Percentiles rank a stretch among this genome's conserved stretches.
Conservation (phyloP, 2,797 vertebrate species). For the Chaetodon trifasciatus region DNA sequence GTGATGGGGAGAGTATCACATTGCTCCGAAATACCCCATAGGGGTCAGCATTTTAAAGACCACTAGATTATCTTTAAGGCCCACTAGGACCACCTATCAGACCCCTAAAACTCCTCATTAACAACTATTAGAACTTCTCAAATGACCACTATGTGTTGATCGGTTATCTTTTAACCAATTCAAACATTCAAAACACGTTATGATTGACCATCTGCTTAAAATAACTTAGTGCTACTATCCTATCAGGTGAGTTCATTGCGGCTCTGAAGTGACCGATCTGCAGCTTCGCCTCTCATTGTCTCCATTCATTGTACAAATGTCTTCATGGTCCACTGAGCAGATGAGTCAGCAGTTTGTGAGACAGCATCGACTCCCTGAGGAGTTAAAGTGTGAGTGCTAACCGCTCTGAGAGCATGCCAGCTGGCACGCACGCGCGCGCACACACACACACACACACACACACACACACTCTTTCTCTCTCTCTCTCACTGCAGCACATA, state of each 20-base stretch:
- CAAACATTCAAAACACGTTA: too few species aligned
- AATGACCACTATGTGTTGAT: neutral
- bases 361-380: neutral
- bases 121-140: neutral
- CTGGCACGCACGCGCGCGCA: slow-evolving; percentile 26
- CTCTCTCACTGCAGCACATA: slow-evolving; percentile 11
- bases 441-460: slow-evolving; percentile 15
- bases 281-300: slow-evolving; percentile 3
- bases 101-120: neutral
- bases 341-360: slow-evolving; percentile 34
- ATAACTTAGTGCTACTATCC: too few species aligned
- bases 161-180: too few species aligned
- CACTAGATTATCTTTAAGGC: too few species aligned
- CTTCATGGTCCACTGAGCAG: neutral
- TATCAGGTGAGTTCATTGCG: neutral
- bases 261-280: neutral
- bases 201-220: neutral
- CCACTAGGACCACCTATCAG: neutral
- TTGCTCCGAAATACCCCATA: too few species aligned
- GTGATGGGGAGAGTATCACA: neutral
- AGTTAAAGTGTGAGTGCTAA: slow-evolving; percentile 14
- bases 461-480: neutral
- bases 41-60: too few species aligned
- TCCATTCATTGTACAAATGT: neutral
- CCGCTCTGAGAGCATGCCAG: slow-evolving; percentile 21